Percentiles rank a stretch among this genome's conserved stretches.
phyloP scores from a whole-genome alignment of 2,797 vertebrate species.

The Melanotaenia parkinsoni region DNA sequence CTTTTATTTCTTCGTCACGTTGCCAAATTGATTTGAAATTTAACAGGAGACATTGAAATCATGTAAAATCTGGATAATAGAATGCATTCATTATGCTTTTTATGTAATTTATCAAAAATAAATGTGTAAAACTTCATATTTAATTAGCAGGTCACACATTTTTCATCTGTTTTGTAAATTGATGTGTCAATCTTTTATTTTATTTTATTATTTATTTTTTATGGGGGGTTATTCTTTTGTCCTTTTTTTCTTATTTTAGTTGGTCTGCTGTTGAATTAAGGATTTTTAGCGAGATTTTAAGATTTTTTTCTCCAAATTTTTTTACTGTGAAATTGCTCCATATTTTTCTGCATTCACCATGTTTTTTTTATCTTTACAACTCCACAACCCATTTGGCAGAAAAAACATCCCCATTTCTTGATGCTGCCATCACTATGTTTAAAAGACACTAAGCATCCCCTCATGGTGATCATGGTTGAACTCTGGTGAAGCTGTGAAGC shows the following conservation, averaged over 20 bases:
- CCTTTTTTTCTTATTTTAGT: neutral
- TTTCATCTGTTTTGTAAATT: neutral
- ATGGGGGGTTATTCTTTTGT: too few species aligned
- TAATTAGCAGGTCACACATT: too few species aligned
- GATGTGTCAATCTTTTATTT: neutral
- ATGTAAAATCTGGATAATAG: too few species aligned
- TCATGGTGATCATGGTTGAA: neutral
- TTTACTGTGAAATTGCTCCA: neutral
- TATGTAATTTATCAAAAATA: neutral
- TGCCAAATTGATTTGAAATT: neutral
- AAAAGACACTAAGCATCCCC: too few species aligned
- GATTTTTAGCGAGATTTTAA: neutral
- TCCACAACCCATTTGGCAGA: neutral
- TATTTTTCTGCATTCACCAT: neutral
- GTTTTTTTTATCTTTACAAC: neutral
- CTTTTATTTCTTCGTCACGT: neutral
- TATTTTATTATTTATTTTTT: neutral
- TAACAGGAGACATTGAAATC: neutral
- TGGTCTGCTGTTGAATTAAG: neutral
- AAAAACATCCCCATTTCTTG: neutral
- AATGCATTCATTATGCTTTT: neutral
- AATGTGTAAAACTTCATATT: neutral
- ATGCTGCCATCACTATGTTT: neutral
- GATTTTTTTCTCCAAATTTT: neutral
- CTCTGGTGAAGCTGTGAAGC: too few species aligned